Base-by-base conservation (phyloP, 64 coral and sea anemone species). In the Montipora efflorescens region DNA sequence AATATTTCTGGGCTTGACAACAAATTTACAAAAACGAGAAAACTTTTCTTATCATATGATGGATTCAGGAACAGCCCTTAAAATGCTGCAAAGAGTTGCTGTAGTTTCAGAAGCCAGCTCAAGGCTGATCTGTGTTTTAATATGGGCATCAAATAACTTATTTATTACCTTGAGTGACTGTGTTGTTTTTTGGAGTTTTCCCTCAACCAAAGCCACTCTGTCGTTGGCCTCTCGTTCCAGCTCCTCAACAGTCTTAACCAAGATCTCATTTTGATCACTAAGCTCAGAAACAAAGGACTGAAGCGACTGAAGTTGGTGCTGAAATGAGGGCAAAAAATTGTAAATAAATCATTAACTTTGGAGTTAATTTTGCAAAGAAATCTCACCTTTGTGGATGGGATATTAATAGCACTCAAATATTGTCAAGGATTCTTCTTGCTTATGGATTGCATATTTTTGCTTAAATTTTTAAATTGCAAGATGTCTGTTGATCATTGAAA, bases 241-340 rank as follows among this genome's bases (percentile, higher is more conserved):
- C 49, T 99, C 98, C 55, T 96, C 95, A 5, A 99, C 98, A 57
- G 98, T 99, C 74, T 99, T 89, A 1, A 99, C 92, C 79, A 99
- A 74, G 67, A 96, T 96, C 74, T 99, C 98, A 95, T 99, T 99
- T 74, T 99, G 95, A 74, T 96, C 95, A 80, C 95, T 99, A 15
- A 99, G 19, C 79, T 99, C 98, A 87, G 94, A 96, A 51, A 99
- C 90, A 87, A 95, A 99, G 0, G 84, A 78, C 81, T 99, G 95
- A 6, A 99, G 79, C 8, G 98, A 96, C 51, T 96, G 95, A 22
- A 99, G 85, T 74, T 99, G 98, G n/a, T 94, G 92, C 98, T 99
- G 79, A 53, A 87, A 75, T 53, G 76, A 20, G 5, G 53, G 53
- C 53, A 57, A 28, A 88, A 18, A 62, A 18, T 47, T 8, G 3